Evolutionary conservation across 2,797 vertebrate species (phyloP), one percentile per base, ranked within the genome.

Genomic region (Sitta carolinensis): DNA sequence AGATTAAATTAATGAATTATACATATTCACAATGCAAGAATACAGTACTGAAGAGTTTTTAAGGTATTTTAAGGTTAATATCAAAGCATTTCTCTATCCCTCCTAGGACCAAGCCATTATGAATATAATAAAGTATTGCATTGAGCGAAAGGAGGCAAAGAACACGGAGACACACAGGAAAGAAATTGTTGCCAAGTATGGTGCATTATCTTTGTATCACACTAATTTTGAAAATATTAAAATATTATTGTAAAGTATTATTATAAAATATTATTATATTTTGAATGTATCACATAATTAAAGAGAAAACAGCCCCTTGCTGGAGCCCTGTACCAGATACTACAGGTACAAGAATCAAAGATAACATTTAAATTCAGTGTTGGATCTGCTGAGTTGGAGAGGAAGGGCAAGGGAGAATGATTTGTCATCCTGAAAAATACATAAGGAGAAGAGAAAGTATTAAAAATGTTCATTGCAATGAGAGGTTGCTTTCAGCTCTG

Each of bases 1-100:
- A 97, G 97, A 97, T 95, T 94, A 89, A 97, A 96, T 97, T 95
- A 97, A 96, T 97, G 84, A 96, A 91, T 90, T 27, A 87, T 86
- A 90, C 32, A 36, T 36, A 86, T 91, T 92, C 90, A 64, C 63
- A 85, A 67, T 93, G 89, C 57, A 96, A 81, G 51, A 80, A 93
- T 26, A 84, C 54, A 94, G 86, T 92, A 75, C 25, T 38, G 43
- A 86, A 95, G 89, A 73, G 55, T 11, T 68, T 51, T 87, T 30
- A 78, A 91, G 94, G 47, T 10, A 70, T 91, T 92, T 81, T 93
- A 92, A 88, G 66, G 68, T 80, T 87, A 84, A 50, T 70, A 72
- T 52, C 52, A 77, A 73, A 77, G 20, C 8, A 48, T 82, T 76
- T 80, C 9, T 59, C 19, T 52, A 10, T 20, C 26, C 17, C 22